These are phyloP conservation scores for Minunthozetes semirufus DNA, from an alignment of 2,888 invertebrate genomes.

Conservation along the genomic window DNA sequence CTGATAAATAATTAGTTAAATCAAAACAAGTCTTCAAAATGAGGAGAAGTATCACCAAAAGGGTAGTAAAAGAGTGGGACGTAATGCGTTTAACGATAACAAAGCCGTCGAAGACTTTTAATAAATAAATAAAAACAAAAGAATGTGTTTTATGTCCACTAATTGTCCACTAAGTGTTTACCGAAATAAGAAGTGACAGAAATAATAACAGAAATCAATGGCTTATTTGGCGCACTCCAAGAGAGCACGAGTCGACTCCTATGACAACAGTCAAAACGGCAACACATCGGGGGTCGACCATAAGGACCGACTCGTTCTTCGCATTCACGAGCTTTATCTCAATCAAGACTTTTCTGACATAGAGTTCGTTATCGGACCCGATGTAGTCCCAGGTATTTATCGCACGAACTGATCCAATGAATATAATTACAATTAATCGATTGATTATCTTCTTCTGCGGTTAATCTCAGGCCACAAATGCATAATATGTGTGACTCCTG, in stretches of 20 bases:
- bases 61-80: no score
- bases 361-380: not conserved
- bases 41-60: no score
- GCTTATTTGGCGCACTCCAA: conserved; percentile 9
- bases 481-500: not conserved
- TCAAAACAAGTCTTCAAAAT: no score
- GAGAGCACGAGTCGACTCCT: conserved; percentile 3
- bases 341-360: not conserved
- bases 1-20: no score
- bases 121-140: no score
- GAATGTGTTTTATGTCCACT: no score
- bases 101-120: no score
- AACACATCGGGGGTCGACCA: not conserved
- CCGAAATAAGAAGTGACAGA: not conserved
- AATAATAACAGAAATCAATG: not conserved
- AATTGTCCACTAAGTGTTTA: no score
- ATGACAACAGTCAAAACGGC: not conserved
- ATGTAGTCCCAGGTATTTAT: not conserved
- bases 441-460: not conserved
- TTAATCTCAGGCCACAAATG: not conserved
- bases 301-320: not conserved
- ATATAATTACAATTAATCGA: not conserved
- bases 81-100: no score
- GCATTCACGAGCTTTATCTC: not conserved
- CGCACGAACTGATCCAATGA: not conserved